Base-by-base conservation (phyloP, 2,113 vertebrate species). In the Chelonoidis abingdonii region DNA sequence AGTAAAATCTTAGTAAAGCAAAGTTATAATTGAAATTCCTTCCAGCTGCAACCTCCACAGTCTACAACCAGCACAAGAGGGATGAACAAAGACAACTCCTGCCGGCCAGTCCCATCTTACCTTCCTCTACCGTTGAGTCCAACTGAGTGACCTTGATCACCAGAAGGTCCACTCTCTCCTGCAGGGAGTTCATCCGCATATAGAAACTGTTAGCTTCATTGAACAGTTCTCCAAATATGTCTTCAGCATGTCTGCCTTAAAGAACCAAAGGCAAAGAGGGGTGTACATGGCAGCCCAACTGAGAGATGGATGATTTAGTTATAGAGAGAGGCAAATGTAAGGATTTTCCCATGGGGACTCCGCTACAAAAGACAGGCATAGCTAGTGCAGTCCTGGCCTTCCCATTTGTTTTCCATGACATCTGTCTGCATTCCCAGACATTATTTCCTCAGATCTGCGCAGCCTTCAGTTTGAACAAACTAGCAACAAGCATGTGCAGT, bases 201-300 rank as follows among this genome's bases (percentile, higher is more conserved):
- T 99, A 99, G 98, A 99, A 99, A 82, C 98, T 99, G 97, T 99
- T 99, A 94, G 99, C 99, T 97, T 99, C 99, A 0, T 99, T 99
- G 95, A 99, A 99, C n/a, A 99, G 98, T 94, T 99, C 99, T 0
- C 99, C 99, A 0, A 99, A 99, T 85, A 99, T 99, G 97, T 99
- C 99, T 97, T 99, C 99, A 0, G 99, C 99, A 6, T 99, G 99
- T 65, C 99, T 98, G 97, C 99, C 99, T 96, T 21, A 8, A 80
- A 93, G 81, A 95, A 21, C 87, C 38, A 80, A 52, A 94, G 54
- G 25, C n/a, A 53, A 57, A 81, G 62, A 50, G 24, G 49, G 10
- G 29, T 49, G 38, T 10, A 35, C 56, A 19, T 8, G 27, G 29
- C 17, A 13, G 27, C 25, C 50, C 13, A 35, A 82, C 10, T 62